Base-by-base conservation (phyloP, 1,140 invertebrate species). In the Anagrus nilaparvatae region DNA sequence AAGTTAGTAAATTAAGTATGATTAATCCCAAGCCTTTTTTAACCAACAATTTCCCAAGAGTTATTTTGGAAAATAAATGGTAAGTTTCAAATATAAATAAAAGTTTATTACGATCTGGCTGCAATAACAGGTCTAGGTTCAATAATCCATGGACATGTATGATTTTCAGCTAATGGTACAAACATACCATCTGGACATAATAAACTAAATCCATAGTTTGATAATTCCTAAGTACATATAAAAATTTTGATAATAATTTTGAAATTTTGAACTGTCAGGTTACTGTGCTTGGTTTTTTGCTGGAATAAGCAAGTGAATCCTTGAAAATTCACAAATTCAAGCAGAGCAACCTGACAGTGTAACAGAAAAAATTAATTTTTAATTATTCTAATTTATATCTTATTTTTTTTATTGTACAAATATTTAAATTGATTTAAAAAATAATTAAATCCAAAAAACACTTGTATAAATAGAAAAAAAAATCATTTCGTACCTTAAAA, bases 151-250 rank as follows among this genome's bases (percentile, higher is more conserved):
- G 76, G 59, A 53, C 85, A 89, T 0, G 79, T 81, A 34, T 70
- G 65, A 0, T 69, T 52, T 3, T 61, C 64, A 18, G 65, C 61
- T 6, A 85, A 43, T 0, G 76, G 70, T 44, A 73, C 75, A 34
- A 77, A 67, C 8, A 76, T 76, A 0, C 88, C 87, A 67, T 94
- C 83, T 0, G 78, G 76, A 57, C 91, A 96, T 10, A 96, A 64
- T 44, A 82, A 81, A 49, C 73, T 79, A 52, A 77, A 84, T 35
- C 74, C 63, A 1, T 69, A 33, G 9, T 10, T 19, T 7, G 43
- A 16, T 12, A 45, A 19, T 29, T 45, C 43, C 43, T 45, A 23
- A 6, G 19, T n/a, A 12, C 25, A 14, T n/a, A 31, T 40, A 14
- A 14, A 21, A 16, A 14, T n/a, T n/a, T n/a, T n/a, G n/a, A n/a